A percentile compares a stretch with the other conserved stretches of the same genome.
Conservation (phyloP, 2,888 invertebrate genomes). For the Patella ulyssiponensis region DNA sequence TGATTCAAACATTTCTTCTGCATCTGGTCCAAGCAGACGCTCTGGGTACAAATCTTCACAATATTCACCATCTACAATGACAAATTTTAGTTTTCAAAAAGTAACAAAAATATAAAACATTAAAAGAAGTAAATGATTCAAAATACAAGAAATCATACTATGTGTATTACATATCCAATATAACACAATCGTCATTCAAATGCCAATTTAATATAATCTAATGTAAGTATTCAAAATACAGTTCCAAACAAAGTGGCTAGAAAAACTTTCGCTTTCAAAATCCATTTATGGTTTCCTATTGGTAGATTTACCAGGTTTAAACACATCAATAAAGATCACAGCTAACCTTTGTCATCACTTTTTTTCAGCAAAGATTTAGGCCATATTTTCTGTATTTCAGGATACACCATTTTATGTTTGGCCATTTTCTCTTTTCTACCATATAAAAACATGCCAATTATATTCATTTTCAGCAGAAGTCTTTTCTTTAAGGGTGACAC, state of each 20-base stretch:
- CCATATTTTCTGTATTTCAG: slow-evolving; percentile 52
- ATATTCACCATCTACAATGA: slow-evolving; percentile 57
- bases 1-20: slow-evolving; percentile 34
- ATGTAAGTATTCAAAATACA: too few relatives aligned
- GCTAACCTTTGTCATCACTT: too few relatives aligned
- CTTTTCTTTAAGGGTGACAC: slow-evolving; percentile 60
- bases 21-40: slow-evolving; percentile 42
- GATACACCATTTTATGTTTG: slow-evolving; percentile 51
- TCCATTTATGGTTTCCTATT: too few relatives aligned
- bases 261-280: too few relatives aligned
- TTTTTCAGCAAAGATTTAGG: slow-evolving; percentile 34
- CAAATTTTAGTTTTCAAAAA: not conserved
- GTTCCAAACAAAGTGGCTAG: too few relatives aligned
- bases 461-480: slow-evolving; percentile 67
- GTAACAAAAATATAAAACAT: not conserved
- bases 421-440: slow-evolving; percentile 56
- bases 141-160: slow-evolving; percentile 1
- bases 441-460: slow-evolving; percentile 64
- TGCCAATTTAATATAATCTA: too few relatives aligned
- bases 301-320: too few relatives aligned
- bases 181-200: too few relatives aligned
- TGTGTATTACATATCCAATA: not conserved
- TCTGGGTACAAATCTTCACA: slow-evolving; percentile 66
- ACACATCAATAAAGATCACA: too few relatives aligned
- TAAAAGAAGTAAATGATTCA: not conserved